A percentile compares a stretch with the other conserved stretches of the same genome.
Conservation (phyloP, 2,113 vertebrate species). For the Aegithalos caudatus region DNA sequence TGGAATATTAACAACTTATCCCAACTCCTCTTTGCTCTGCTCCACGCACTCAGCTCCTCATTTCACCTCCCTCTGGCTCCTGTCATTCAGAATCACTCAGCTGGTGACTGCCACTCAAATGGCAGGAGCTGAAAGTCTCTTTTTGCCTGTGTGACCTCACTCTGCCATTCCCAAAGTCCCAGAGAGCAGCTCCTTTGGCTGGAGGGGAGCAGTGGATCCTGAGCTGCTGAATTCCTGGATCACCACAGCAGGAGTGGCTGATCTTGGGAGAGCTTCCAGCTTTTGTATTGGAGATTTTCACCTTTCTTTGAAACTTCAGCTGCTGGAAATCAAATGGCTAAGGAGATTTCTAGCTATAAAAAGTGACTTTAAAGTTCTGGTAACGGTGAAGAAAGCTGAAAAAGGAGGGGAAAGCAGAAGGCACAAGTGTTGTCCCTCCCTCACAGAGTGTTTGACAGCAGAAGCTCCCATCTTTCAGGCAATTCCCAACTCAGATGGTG, state of each 20-base stretch:
- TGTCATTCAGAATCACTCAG: background rate
- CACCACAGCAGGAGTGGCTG: background rate
- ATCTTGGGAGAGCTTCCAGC: background rate
- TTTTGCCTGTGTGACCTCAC: background rate
- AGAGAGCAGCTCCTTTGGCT: background rate
- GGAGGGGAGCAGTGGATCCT: background rate
- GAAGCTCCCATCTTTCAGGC: background rate
- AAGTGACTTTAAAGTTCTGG: background rate
- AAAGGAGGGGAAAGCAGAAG: background rate
- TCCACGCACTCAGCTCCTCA: fast-evolving
- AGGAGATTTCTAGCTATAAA: background rate
- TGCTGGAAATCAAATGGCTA: background rate
- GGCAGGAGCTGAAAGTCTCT: background rate
- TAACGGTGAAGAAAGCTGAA: background rate
- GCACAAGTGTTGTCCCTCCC: background rate
- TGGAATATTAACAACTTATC: background rate
- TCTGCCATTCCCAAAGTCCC: background rate
- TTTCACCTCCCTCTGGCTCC: background rate
- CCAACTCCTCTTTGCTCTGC: background rate
- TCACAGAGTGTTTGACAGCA: background rate
- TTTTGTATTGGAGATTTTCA: fast-evolving
- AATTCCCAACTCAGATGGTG: background rate
- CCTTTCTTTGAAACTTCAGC: background rate
- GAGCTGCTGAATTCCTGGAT: background rate
- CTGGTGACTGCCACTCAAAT: background rate